Conservation (phyloP, 2,888 invertebrate species). For the Euzetes globulus region DNA sequence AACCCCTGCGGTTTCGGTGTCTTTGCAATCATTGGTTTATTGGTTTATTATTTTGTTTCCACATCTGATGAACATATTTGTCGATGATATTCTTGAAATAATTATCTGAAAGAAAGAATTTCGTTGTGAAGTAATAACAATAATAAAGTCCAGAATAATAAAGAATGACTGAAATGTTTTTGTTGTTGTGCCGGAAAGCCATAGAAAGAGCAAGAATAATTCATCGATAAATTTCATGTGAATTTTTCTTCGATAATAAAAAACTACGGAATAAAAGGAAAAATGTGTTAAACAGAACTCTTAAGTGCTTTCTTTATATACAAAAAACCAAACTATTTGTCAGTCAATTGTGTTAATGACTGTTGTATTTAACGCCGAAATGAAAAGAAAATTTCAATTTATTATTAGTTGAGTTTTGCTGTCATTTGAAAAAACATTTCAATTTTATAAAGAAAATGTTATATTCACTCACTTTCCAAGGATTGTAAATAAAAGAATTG, state of each 20-base stretch:
- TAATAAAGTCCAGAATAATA: not conserved
- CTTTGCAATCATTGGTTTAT: constrained; percentile 14
- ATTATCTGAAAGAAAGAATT: constrained; percentile 11
- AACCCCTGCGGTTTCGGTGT: not conserved
- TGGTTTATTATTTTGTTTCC: not conserved
- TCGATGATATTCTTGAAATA: not conserved
- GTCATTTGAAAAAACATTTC: not conserved
- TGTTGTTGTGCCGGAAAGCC: not conserved
- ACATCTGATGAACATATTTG: not conserved
- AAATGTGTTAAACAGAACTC: not conserved
- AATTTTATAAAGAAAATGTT: not conserved
- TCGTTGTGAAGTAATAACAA: not conserved
- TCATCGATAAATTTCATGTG: not conserved
- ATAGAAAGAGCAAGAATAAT: not conserved
- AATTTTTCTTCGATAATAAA: not conserved
- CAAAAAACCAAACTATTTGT: not conserved
- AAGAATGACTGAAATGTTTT: not conserved
- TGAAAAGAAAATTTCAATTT: not conserved
- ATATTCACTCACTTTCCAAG: not conserved
- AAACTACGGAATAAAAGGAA: not conserved
- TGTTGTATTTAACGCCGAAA: not conserved
- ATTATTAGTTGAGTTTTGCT: constrained; percentile 1
- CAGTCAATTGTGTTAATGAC: not conserved
- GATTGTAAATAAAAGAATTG: not conserved
- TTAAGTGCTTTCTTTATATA: not conserved